Base-by-base conservation (phyloP, 2,888 invertebrate species). In the Limnephilus auricula region DNA sequence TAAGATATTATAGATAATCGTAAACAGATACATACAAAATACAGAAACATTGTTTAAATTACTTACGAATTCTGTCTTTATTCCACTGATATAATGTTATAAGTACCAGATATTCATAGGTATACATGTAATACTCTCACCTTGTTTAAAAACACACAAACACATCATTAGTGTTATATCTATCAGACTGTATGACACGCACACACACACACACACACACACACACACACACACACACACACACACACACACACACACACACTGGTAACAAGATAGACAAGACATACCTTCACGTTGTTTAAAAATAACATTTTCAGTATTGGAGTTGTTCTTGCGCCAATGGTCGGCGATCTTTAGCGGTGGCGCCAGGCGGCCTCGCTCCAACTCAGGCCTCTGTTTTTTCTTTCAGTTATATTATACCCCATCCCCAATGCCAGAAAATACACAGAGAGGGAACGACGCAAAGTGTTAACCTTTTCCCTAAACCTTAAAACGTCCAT, bases 311-410 rank as follows among this genome's bases (percentile, higher is more conserved):
- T 25, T 65, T 65, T 65, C 25, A n/a, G n/a, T n/a, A n/a, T 65
- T 25, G 65, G n/a, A 83, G n/a, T 15, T 31, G 87, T 40, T 78
- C 87, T 10, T 4, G 87, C 25, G 30, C 87, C 87, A 88, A 32
- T 79, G 78, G 87, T 88, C 78, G 78, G 87, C 78, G 78, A 88
- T 78, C 87, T 31, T n/a, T 65, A 25, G 25, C 13, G 9, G 18
- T 88, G 87, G 87, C 87, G 87, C 79, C 87, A 88, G 87, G 34
- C 87, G 87, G 37, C 79, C 87, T 79, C 87, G 87, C 15, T 88
- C 78, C 31, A 88, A 37, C 78, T 88, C 32, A 79, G 87, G 78
- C 79, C 65, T 88, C 87, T 88, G 79, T 88, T 88, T 88, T 85
- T 88, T 88, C 79, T 88, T 88, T 79, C 87, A 79, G 79, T 78